Conservation (phyloP, 2,113 vertebrate genomes). For the Lethenteron reissneri region DNA sequence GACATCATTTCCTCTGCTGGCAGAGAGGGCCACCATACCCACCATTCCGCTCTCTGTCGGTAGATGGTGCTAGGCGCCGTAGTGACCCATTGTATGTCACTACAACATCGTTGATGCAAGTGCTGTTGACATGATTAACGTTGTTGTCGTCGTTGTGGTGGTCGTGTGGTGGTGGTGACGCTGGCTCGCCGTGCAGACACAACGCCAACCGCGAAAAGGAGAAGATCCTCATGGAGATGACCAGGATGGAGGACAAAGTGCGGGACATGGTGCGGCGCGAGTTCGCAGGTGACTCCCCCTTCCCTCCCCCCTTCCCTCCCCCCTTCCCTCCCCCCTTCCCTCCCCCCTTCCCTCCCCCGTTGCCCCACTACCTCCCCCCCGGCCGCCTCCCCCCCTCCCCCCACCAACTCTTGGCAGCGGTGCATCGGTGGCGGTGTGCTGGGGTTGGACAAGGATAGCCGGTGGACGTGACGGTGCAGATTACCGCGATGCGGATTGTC, state of each 20-base stretch:
- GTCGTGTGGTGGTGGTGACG: neutral
- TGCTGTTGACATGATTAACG: neutral
- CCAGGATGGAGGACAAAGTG: constrained; percentile 78
- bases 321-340: too few species aligned
- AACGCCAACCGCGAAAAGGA: constrained; percentile 86
- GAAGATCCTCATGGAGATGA: constrained; percentile 77
- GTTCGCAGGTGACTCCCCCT: constrained; percentile 44
- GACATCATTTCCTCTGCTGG: too few species aligned
- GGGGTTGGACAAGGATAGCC: too few species aligned
- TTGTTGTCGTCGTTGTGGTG: neutral
- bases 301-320: too few species aligned
- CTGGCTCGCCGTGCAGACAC: constrained; percentile 25
- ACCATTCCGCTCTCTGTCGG: too few species aligned
- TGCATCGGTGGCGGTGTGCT: too few species aligned
- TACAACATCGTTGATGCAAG: neutral
- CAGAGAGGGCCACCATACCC: too few species aligned
- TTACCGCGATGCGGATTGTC: too few species aligned
- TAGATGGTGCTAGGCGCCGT: neutral
- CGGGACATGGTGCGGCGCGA: constrained; percentile 91
- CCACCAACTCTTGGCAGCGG: neutral
- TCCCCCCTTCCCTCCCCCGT: too few species aligned
- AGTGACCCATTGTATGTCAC: neutral
- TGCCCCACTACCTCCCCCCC: neutral
- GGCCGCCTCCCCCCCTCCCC: neutral
- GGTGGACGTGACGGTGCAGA: too few species aligned